phyloP scores from a whole-genome alignment of 1,140 invertebrate genomes.

The Drosophila fuyamai region DNA sequence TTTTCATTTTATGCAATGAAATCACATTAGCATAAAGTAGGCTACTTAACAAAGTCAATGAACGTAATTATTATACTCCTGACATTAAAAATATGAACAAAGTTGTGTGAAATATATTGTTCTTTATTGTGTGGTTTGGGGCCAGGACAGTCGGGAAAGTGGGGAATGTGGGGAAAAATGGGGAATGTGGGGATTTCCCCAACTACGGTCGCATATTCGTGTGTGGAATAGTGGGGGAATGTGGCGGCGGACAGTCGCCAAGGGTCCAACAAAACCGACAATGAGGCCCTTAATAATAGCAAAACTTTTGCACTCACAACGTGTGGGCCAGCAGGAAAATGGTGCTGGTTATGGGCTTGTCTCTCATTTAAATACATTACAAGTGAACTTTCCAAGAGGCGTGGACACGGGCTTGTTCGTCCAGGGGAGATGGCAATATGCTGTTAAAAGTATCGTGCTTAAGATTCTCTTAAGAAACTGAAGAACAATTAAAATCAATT shows the following conservation, averaged over 20 bases:
- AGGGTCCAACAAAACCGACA: constrained; percentile 79
- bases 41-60: constrained; percentile 82
- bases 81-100: constrained; percentile 83
- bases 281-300: constrained; percentile 78
- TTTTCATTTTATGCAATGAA: constrained; percentile 50
- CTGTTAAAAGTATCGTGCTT: constrained; percentile 20
- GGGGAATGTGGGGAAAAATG: not conserved
- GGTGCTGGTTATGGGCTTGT: constrained; percentile 44
- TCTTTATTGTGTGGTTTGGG: constrained; percentile 57
- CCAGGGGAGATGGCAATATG: constrained; percentile 39
- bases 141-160: not conserved
- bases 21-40: constrained; percentile 79
- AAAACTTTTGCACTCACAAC: constrained; percentile 77
- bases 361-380: constrained; percentile 63
- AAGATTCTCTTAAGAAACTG: constrained; percentile 37
- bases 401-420: constrained; percentile 7
- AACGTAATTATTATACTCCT: constrained; percentile 82
- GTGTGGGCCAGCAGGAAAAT: constrained; percentile 33
- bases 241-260: constrained; percentile 48
- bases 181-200: constrained; percentile 10
- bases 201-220: constrained; percentile 8
- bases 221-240: constrained; percentile 3
- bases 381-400: constrained; percentile 46
- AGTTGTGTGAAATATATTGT: constrained; percentile 75
- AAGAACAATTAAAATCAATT: constrained; percentile 61